Evolutionary conservation across 2,797 vertebrate genomes (phyloP).

Genomic region (Periparus ater): DNA sequence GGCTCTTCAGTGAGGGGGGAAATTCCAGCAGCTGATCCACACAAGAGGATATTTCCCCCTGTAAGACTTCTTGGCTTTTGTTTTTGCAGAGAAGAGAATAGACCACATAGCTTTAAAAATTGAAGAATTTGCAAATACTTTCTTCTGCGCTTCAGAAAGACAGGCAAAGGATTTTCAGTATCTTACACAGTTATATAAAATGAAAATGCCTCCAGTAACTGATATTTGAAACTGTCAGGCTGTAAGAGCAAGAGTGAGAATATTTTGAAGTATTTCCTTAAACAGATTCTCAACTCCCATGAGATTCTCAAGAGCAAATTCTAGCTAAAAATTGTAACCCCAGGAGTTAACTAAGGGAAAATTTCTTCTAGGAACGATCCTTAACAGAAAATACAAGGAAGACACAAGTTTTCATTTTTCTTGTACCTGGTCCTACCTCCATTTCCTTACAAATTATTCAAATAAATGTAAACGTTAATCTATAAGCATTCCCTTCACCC

Average conservation of each 20-base stretch:
- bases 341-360: not conserved
- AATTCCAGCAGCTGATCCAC: constrained; percentile 9
- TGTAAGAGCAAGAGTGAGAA: not conserved
- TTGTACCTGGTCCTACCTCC: not conserved
- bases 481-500: not conserved
- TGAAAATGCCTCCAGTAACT: not conserved
- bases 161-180: not conserved
- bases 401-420: not conserved
- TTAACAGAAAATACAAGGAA: not conserved
- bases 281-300: constrained; percentile 4
- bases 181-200: not conserved
- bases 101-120: not conserved
- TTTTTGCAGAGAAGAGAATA: not conserved
- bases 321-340: not conserved
- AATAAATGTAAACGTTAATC: not conserved
- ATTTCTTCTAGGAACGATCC: not conserved
- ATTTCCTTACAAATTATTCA: not conserved
- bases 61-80: not conserved
- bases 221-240: not conserved
- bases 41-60: not conserved
- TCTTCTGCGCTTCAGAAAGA: not conserved
- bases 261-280: constrained; percentile 28
- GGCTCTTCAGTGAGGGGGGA: not conserved
- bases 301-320: not conserved
- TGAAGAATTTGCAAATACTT: not conserved